A percentile compares a stretch with the other conserved stretches of the same genome.
These are phyloP conservation scores for Tyto alba DNA, from an alignment of 2,113 vertebrate species.

Conservation along the genomic window DNA sequence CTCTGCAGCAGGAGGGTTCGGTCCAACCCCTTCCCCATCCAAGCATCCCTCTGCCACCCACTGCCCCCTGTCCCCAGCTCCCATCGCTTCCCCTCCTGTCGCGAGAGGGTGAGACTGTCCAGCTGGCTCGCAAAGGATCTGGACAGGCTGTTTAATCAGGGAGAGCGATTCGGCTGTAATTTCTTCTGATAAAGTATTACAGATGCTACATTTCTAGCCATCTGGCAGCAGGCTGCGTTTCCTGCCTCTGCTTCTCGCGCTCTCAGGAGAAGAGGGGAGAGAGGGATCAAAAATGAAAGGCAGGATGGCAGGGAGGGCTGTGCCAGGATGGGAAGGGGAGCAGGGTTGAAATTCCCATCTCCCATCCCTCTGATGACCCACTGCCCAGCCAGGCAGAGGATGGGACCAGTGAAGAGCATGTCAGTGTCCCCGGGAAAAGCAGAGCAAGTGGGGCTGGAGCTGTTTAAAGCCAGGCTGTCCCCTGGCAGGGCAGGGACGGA, in stretches of 20 bases:
- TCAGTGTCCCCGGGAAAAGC: accelerated
- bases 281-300: neutral
- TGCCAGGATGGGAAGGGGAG: neutral
- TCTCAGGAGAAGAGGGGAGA: neutral
- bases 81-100: neutral
- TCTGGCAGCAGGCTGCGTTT: conserved; percentile 51
- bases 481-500: neutral
- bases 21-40: neutral
- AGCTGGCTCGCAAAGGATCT: conserved; percentile 47
- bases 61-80: neutral
- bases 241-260: conserved; percentile 45
- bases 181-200: conserved; percentile 63
- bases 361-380: neutral
- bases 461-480: neutral
- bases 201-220: conserved; percentile 58
- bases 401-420: neutral
- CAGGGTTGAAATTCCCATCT: neutral
- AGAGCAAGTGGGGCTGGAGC: neutral
- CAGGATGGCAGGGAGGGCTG: neutral
- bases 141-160: conserved; percentile 58
- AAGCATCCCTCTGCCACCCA: neutral
- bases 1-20: accelerated
- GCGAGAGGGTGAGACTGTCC: conserved; percentile 19
- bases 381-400: neutral
- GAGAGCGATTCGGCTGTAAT: conserved; percentile 30